phyloP scores from a whole-genome alignment of 2,797 vertebrate genomes.

The Tamandua tetradactyla region DNA sequence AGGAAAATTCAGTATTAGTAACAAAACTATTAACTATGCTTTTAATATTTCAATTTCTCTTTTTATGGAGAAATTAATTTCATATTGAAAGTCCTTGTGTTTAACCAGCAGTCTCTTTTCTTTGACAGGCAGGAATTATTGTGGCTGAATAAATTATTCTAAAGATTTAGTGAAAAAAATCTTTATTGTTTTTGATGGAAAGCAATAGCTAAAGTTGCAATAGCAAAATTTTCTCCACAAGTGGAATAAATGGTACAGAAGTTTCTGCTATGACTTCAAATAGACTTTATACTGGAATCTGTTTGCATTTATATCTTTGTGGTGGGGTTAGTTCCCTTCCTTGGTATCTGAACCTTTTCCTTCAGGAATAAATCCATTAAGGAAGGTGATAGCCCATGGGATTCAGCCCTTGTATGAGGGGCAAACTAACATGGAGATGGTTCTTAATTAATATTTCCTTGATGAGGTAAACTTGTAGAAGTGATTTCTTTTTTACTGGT shows the following conservation, averaged over 20 bases:
- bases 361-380: neutral
- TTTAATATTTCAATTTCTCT: conserved; percentile 18
- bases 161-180: conserved; percentile 10
- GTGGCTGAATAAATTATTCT: neutral
- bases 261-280: neutral
- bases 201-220: neutral
- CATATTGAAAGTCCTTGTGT: neutral
- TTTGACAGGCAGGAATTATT: neutral
- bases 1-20: neutral
- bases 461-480: conserved; percentile 27
- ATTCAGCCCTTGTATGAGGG: neutral
- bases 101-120: neutral
- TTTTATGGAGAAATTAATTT: conserved; percentile 32
- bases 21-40: neutral
- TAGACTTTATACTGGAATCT: conserved; percentile 14
- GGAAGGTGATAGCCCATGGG: conserved; percentile 30
- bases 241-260: neutral
- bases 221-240: neutral
- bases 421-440: neutral
- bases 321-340: neutral
- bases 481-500: neutral
- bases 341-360: neutral
- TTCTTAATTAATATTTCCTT: conserved; percentile 17
- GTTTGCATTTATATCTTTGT: conserved; percentile 48
- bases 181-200: neutral